phyloP scores from a whole-genome alignment of 2,113 vertebrate species.

The Poicephalus gulielmi region DNA sequence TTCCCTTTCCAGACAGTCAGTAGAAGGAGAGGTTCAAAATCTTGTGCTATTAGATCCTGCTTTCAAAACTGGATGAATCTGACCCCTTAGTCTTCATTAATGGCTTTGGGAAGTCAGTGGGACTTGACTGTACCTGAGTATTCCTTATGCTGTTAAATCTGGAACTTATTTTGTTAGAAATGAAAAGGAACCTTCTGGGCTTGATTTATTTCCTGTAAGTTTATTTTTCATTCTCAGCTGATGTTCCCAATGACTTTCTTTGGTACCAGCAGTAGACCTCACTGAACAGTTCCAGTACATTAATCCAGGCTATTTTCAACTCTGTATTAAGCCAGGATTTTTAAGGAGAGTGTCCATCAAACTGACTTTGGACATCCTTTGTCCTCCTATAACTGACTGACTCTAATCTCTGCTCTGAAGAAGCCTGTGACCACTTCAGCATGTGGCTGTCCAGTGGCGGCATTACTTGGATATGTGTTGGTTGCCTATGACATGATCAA shows the following conservation, averaged over 20 bases:
- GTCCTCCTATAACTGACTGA: not conserved
- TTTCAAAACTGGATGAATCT: not conserved
- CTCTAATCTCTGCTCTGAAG: not conserved
- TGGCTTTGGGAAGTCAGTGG: not conserved
- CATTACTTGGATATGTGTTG: not conserved
- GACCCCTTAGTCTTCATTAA: fast-evolving
- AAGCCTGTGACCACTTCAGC: not conserved
- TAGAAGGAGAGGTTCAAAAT: not conserved
- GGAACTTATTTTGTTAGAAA: not conserved
- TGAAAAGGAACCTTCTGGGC: not conserved
- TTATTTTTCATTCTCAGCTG: not conserved
- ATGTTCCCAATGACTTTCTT: not conserved
- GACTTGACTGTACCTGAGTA: not conserved
- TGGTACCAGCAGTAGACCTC: not conserved
- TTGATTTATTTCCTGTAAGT: not conserved
- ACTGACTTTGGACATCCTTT: not conserved
- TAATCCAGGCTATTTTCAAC: not conserved
- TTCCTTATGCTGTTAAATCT: not conserved
- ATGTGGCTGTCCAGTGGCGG: not conserved
- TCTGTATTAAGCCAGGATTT: not conserved
- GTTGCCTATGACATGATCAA: fast-evolving
- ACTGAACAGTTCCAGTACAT: not conserved
- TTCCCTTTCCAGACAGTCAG: not conserved
- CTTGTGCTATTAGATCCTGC: not conserved
- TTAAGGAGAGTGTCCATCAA: not conserved